phyloP scores from a whole-genome alignment of 2,888 invertebrate genomes.

The Diploptera punctata region DNA sequence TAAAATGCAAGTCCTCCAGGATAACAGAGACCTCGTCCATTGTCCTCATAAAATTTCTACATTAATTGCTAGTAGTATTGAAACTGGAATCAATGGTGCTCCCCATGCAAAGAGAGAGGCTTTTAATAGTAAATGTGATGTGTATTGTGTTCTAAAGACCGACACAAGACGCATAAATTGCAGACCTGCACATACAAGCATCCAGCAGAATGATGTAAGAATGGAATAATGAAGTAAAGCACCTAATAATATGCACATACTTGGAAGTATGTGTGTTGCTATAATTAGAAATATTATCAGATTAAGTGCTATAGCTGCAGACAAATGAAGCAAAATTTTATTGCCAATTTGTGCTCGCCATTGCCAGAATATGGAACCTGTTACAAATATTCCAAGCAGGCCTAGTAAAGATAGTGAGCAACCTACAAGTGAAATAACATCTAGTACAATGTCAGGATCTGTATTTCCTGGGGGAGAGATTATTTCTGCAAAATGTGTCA shows the following conservation, averaged over 20 bases:
- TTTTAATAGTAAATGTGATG: constrained; percentile 67
- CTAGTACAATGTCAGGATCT: constrained; percentile 50
- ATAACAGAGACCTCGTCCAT: constrained; percentile 59
- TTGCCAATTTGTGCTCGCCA: constrained; percentile 70
- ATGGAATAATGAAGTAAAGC: constrained; percentile 71
- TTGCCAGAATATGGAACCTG: constrained; percentile 63
- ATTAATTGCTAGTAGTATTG: constrained; percentile 57
- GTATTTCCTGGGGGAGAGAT: constrained; percentile 46
- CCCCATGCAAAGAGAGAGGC: constrained; percentile 70
- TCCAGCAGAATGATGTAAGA: constrained; percentile 73
- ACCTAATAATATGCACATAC: constrained; percentile 65
- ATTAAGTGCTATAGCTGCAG: constrained; percentile 66
- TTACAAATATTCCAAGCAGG: constrained; percentile 63
- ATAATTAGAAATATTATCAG: constrained; percentile 56
- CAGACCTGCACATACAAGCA: constrained; percentile 71
- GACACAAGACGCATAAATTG: constrained; percentile 73
- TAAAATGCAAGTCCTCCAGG: constrained; percentile 60
- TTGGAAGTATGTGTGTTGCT: not conserved
- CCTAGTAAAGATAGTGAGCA: constrained; percentile 65
- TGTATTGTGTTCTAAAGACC: constrained; percentile 66
- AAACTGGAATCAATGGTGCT: constrained; percentile 62
- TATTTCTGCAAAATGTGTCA: constrained; percentile 67
- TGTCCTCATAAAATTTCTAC: constrained; percentile 58
- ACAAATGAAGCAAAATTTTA: constrained; percentile 69
- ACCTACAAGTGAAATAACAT: constrained; percentile 65